Evolutionary conservation across 92 coral and sea anemone species (phyloP).

Genomic region (Palythoa heliodiscus): DNA sequence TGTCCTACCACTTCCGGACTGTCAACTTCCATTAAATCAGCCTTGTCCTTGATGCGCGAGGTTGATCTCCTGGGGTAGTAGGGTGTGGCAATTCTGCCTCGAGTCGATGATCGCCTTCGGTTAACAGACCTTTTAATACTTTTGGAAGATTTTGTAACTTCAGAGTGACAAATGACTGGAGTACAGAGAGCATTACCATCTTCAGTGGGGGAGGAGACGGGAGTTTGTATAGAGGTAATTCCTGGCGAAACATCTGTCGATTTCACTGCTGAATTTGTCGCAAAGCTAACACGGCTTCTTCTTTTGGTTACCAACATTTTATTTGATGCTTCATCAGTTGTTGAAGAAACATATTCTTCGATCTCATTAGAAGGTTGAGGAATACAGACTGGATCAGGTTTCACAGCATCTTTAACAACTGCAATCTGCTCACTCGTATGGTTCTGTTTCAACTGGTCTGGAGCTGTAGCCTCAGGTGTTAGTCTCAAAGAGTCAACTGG

Average conservation of each 20-base stretch:
- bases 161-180: not conserved
- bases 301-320: not conserved
- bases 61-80: constrained; percentile 29
- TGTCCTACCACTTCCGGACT: not conserved
- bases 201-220: not conserved
- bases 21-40: constrained; percentile 10
- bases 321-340: not conserved
- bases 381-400: constrained; percentile 12
- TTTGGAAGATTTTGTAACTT: not conserved
- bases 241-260: not conserved
- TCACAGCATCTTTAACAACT: not conserved
- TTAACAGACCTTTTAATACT: constrained; percentile 24
- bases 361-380: not conserved
- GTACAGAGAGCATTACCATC: not conserved
- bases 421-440: not conserved
- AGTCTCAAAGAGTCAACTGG: constrained; percentile 65
- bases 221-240: not conserved
- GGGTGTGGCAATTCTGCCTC: constrained; percentile 42
- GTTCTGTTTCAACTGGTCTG: not conserved
- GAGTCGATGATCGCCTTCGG: constrained; percentile 42
- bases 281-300: constrained; percentile 31
- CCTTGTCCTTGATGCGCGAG: constrained; percentile 26
- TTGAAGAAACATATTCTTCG: not conserved
- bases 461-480: constrained; percentile 59
- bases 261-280: constrained; percentile 1